Conservation (phyloP, 2,113 vertebrate species). For the Furnarius figulus region DNA sequence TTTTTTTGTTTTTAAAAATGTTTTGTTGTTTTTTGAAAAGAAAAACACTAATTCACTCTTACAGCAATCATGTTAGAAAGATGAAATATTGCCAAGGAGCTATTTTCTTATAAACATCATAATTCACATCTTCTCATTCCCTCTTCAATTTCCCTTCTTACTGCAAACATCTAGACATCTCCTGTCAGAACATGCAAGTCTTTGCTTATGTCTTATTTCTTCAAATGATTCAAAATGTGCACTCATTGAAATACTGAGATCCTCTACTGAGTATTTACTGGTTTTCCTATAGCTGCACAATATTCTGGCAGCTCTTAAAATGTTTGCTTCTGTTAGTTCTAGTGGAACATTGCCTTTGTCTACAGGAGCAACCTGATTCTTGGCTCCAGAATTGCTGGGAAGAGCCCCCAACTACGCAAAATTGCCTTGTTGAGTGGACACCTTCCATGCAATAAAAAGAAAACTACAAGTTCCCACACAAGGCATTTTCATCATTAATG, state of each 20-base stretch:
- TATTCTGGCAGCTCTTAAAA: not conserved
- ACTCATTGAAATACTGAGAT: not conserved
- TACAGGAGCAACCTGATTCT: not conserved
- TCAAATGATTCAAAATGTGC: slow-evolving; percentile 9
- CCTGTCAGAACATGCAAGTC: not conserved
- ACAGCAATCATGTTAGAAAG: not conserved
- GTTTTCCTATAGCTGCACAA: not conserved
- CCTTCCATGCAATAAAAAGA: not conserved
- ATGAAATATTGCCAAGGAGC: not conserved
- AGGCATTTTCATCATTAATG: not conserved
- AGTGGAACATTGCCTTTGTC: not conserved
- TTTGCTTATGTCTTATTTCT: not conserved
- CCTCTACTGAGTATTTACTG: slow-evolving; percentile 12
- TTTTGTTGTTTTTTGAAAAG: not conserved
- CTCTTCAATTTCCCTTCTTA: not conserved
- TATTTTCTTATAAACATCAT: slow-evolving; percentile 3
- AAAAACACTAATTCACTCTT: not conserved
- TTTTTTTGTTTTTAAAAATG: not conserved
- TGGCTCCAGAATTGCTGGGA: not conserved
- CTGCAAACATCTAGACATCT: not conserved
- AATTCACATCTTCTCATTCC: not conserved
- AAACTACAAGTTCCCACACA: not conserved
- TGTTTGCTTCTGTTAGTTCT: not conserved
- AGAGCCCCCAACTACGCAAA: not conserved
- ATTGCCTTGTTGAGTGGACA: not conserved